A percentile compares a stretch with the other conserved stretches of the same genome.
phyloP scores from a whole-genome alignment of 1,140 invertebrate genomes.

The Triops cancriformis region DNA sequence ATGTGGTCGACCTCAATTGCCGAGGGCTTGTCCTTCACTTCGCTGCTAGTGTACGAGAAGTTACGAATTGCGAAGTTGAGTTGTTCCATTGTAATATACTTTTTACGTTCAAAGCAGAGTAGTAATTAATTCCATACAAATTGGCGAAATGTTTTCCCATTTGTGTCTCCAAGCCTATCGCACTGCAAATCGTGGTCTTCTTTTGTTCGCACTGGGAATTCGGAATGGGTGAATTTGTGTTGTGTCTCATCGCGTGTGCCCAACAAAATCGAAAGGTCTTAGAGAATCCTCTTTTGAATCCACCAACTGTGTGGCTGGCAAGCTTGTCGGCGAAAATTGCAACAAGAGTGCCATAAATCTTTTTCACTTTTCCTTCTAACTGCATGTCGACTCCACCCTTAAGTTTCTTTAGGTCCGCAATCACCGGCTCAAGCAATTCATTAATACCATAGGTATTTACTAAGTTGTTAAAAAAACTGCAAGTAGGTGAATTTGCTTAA shows the following conservation, averaged over 20 bases:
- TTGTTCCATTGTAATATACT: too few species aligned
- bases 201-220: neutral
- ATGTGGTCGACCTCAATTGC: neutral
- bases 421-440: neutral
- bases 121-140: neutral
- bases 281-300: too few species aligned
- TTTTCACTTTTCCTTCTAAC: neutral
- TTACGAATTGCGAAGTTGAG: too few species aligned
- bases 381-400: neutral
- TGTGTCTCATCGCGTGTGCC: neutral
- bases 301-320: constrained; percentile 15
- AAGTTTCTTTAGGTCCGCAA: too few species aligned
- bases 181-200: neutral
- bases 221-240: neutral
- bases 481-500: too few species aligned
- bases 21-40: too few species aligned
- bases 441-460: neutral
- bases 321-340: neutral
- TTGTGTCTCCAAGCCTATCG: too few species aligned
- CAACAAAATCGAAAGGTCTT: too few species aligned
- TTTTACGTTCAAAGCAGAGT: constrained; percentile 24
- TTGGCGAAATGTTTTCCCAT: neutral
- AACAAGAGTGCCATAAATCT: neutral
- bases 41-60: too few species aligned
- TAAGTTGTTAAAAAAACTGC: too few species aligned